A percentile compares a stretch with the other conserved stretches of the same genome.
These are phyloP conservation scores for Gobio gobio DNA, from an alignment of 2,113 vertebrate species.

Conservation along the genomic window DNA sequence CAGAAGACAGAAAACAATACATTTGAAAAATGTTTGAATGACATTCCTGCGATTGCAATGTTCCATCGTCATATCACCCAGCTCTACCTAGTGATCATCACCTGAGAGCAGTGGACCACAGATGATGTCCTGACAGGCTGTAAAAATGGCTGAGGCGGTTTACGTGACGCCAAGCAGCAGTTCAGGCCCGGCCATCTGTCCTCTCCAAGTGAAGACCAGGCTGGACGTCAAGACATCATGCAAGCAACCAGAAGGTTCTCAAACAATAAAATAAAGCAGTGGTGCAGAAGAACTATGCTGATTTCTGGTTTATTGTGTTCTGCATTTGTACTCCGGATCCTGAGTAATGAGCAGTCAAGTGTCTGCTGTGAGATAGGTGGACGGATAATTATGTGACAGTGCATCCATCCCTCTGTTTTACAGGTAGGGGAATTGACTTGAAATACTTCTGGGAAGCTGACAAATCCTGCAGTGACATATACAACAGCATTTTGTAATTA, in stretches of 20 bases:
- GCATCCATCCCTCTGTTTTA: constrained; percentile 9
- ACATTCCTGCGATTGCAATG: background rate
- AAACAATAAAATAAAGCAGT: background rate
- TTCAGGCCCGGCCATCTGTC: background rate
- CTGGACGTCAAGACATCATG: background rate
- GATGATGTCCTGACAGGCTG: constrained; percentile 1
- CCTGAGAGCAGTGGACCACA: constrained; percentile 25
- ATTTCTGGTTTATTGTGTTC: background rate
- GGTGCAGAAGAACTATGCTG: constrained; percentile 31
- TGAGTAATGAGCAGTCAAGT: constrained; percentile 34
- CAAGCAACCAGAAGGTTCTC: background rate
- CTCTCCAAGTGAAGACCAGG: background rate
- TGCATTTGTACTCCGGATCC: background rate
- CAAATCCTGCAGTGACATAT: constrained; percentile 19
- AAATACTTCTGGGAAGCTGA: constrained; percentile 13
- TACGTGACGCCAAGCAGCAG: background rate
- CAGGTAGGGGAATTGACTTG: background rate
- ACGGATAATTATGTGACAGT: constrained; percentile 11
- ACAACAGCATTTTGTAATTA: constrained; percentile 16
- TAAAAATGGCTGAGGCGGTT: constrained; percentile 6
- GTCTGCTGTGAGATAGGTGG: constrained; percentile 19
- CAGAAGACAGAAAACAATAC: background rate
- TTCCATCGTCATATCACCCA: background rate
- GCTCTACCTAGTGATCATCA: background rate
- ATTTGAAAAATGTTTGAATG: background rate